Evolutionary conservation across 2,113 vertebrate genomes (phyloP), one percentile per base, ranked within the genome.

Genomic region (Lathamus discolor): DNA sequence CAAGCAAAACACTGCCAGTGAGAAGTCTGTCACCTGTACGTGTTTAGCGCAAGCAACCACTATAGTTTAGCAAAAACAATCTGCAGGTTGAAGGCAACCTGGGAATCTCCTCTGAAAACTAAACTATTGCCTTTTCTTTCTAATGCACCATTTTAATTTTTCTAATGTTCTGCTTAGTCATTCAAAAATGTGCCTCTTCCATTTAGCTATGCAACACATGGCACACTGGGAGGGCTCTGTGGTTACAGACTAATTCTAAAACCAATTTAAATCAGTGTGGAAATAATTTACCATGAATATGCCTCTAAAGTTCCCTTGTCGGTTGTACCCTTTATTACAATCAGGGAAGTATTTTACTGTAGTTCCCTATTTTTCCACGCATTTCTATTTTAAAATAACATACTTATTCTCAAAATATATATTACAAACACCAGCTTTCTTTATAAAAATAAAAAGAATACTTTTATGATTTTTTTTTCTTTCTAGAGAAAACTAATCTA

Each of bases 181-280:
- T 92, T 90, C 67, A 80, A 6, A 93, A 85, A 76, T 57, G 90
- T 37, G 90, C 31, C 41, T 90, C 54, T 74, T 90, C 75, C 6
- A 0, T 69, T 95, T 77, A 92, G 44, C 49, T 69, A 7, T 77
- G 73, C 19, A 57, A 31, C 79, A 76, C 68, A 66, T 24, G 63
- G 70, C 75, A 83, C 88, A 83, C 57, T 67, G 92, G 85, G 90
- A 94, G n/a, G 44, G 31, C n/a, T 83, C 57, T 66, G 52, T 92
- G 85, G 85, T 94, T 95, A 86, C 73, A 95, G 79, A 66, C 72
- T 92, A 93, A 88, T 92, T 88, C 68, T 70, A 39, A 93, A 95
- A 74, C 28, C 68, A 90, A 69, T 93, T 88, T 90, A 93, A 94
- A 83, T 86, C 68, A 92, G 33, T 62, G 44, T 88, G 55, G 80